phyloP scores from a whole-genome alignment of 2,888 invertebrate genomes.

The Oxytorus armatus region DNA sequence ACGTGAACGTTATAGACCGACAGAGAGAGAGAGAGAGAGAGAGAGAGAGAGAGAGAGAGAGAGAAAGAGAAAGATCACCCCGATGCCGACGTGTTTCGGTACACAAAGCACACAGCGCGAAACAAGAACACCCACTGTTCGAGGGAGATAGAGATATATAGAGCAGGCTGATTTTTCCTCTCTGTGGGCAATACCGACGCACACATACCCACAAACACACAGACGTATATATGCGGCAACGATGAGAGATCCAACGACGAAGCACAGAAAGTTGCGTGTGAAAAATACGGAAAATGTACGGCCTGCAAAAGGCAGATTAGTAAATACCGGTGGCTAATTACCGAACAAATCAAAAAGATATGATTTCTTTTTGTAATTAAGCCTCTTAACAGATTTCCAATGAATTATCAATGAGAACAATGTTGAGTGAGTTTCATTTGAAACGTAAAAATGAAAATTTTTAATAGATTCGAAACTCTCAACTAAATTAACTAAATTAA shows the following conservation, averaged over 20 bases:
- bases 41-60: background rate
- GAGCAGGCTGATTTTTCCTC: slow-evolving; percentile 20
- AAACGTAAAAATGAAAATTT: too few relatives aligned
- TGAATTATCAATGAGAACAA: too few relatives aligned
- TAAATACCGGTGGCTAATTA: too few relatives aligned
- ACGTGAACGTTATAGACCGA: background rate
- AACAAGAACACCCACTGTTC: slow-evolving; percentile 63
- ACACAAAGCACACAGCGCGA: slow-evolving; percentile 47
- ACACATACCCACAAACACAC: slow-evolving; percentile 47
- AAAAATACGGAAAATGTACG: background rate
- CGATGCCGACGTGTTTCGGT: slow-evolving; percentile 29
- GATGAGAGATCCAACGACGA: background rate
- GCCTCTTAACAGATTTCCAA: too few relatives aligned
- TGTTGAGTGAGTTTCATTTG: too few relatives aligned
- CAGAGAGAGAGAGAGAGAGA: background rate
- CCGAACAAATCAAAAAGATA: too few relatives aligned
- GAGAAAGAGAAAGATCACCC: background rate
- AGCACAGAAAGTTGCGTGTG: background rate
- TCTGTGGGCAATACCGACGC: too few relatives aligned
- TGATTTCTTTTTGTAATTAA: too few relatives aligned
- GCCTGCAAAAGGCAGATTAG: background rate
- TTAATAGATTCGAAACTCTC: too few relatives aligned
- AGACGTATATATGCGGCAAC: slow-evolving; percentile 8
- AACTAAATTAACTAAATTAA: too few relatives aligned
- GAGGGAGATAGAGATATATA: slow-evolving; percentile 23